Conservation (phyloP, 1,140 invertebrate genomes). For the Aphelenchoides fujianensis region DNA sequence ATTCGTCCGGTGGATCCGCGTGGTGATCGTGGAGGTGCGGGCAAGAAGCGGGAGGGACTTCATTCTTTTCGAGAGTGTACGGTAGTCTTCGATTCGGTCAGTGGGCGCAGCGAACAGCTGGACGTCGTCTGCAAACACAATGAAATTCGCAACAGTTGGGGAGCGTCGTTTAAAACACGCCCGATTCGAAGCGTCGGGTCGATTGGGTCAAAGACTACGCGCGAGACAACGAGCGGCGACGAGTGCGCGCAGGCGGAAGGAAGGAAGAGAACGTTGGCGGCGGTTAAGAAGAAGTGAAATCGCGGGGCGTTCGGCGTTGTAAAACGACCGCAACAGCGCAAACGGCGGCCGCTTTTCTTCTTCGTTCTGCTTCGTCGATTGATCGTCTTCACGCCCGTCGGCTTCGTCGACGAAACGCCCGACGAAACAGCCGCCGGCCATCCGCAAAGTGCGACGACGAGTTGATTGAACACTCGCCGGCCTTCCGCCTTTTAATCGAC, state of each 20-base stretch:
- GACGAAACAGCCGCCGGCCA: no score
- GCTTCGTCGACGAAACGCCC: no score
- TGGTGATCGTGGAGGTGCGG: conserved; percentile 4
- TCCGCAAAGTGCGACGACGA: no score
- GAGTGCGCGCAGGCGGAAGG: not conserved
- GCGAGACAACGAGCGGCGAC: no score
- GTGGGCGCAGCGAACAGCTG: not conserved
- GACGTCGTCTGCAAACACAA: not conserved
- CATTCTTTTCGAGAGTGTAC: not conserved
- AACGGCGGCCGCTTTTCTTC: no score
- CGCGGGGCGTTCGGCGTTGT: no score
- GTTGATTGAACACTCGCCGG: not conserved
- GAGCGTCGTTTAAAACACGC: not conserved
- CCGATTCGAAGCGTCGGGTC: not conserved
- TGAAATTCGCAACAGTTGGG: not conserved
- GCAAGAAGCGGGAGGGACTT: conserved; percentile 3
- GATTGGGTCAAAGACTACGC: conserved; percentile 1
- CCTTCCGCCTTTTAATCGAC: not conserved
- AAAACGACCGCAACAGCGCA: not conserved
- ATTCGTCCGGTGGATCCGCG: not conserved
- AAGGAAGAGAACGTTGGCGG: no score
- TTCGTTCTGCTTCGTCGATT: not conserved
- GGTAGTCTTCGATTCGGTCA: no score
- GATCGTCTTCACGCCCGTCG: not conserved
- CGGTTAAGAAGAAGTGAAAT: not conserved